phyloP scores from a whole-genome alignment of 2,888 invertebrate species.

The Hirtodrosophila trivittata region DNA sequence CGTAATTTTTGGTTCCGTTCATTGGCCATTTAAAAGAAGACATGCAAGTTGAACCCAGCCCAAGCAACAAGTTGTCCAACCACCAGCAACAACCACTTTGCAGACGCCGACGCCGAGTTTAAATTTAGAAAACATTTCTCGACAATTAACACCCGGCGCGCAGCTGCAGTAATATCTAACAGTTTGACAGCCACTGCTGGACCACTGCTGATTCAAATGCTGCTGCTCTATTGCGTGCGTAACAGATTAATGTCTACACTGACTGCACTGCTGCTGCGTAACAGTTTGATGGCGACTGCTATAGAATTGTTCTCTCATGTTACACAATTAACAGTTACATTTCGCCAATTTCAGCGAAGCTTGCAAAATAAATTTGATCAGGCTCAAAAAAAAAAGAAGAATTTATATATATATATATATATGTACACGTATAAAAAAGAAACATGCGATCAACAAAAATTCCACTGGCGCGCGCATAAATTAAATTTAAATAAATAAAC shows the following conservation, averaged over 20 bases:
- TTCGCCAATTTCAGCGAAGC: conserved; percentile 28
- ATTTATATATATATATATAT: neutral
- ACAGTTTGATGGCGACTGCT: conserved; percentile 1
- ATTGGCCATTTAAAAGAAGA: conserved; percentile 12
- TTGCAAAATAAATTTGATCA: conserved; percentile 39
- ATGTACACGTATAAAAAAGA: conserved; percentile 5
- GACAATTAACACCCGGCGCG: conserved; percentile 44
- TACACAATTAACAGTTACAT: conserved; percentile 31
- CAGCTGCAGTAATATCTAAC: conserved; percentile 22
- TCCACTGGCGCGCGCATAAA: conserved; percentile 46
- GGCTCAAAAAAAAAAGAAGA: conserved; percentile 7
- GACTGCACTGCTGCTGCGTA: conserved; percentile 1
- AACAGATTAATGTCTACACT: neutral
- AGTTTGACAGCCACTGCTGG: conserved; percentile 38
- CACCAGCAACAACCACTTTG: conserved; percentile 23
- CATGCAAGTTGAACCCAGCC: conserved; percentile 16
- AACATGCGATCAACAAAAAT: conserved; percentile 45
- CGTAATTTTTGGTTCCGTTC: conserved; percentile 6
- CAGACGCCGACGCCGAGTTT: conserved; percentile 16
- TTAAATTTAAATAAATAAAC: conserved; percentile 59
- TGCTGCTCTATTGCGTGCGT: neutral
- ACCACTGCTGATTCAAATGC: neutral
- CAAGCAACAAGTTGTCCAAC: conserved; percentile 14
- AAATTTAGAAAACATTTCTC: conserved; percentile 33
- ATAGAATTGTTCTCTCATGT: conserved; percentile 1